These are phyloP conservation scores for Nephrotoma guestfalica DNA, from an alignment of 2,888 invertebrate species.

Conservation along the genomic window DNA sequence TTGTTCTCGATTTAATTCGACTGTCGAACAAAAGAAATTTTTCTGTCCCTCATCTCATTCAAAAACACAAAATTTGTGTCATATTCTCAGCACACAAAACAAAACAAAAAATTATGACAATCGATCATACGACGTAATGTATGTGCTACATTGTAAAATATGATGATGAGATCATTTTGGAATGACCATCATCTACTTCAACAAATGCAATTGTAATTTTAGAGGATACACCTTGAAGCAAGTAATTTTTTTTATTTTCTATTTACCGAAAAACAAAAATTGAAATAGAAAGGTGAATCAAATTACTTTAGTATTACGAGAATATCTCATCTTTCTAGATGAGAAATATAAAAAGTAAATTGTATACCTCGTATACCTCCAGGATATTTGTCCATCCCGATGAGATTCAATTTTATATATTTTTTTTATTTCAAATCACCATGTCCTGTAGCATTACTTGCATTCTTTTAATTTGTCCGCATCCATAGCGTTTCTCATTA, in stretches of 20 bases:
- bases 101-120: background rate
- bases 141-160: background rate
- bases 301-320: background rate
- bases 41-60: background rate
- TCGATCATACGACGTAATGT: background rate
- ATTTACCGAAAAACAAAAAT: background rate
- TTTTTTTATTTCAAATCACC: background rate
- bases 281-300: background rate
- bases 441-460: background rate
- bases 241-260: background rate
- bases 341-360: background rate
- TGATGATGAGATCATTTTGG: background rate
- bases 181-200: background rate
- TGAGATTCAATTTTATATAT: background rate
- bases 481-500: background rate
- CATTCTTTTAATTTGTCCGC: background rate
- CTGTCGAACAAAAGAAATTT: background rate
- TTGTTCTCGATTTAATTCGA: background rate
- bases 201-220: background rate
- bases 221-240: background rate
- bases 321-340: background rate
- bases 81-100: background rate
- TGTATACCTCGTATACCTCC: background rate
- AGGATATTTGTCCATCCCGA: background rate
- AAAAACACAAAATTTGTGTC: background rate